Base-by-base conservation (phyloP, 2,113 vertebrate genomes). In the Phalacrocorax pelagicus region DNA sequence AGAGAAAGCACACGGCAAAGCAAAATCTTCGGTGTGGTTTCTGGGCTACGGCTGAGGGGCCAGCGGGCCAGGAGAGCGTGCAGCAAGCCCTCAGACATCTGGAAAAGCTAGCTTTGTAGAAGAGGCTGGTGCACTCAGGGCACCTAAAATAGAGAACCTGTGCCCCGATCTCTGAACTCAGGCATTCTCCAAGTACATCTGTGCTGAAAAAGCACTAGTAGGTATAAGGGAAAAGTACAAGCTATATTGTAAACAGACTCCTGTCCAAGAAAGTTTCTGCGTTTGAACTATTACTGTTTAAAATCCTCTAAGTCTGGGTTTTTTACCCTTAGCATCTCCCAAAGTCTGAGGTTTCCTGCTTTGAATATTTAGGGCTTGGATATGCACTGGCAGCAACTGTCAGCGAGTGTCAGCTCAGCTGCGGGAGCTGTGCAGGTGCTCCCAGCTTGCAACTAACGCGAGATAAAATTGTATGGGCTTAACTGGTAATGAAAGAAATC, bases 301-400 rank as follows among this genome's bases (percentile, higher is more conserved):
- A 57, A 8, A 22, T 42, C 21, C 7, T 62, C 42, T 26, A 67
- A 51, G 19, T 20, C 36, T 70, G 32, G 10, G 8, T 4, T 22
- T 88, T 86, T 78, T 40, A 58, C 17, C 70, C 47, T 74, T 29
- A 29, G 18, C 26, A 46, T 15, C 23, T 86, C 44, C 32, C 27
- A 69, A 42, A 75, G 54, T 11, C 49, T 47, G n/a, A 81, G 30
- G 46, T 17, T 5, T 46, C 24, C 46, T 83, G 30, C 49, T 83
- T 58, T 62, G 80, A 61, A 11, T 54, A 47, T 23, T 47, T 18
- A 61, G 29, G 42, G 55, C 10, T 66, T 2, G 3, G 72, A 29
- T 32, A 27, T 0, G 0, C 42, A 49, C 32, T 30, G 40, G 54
- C 75, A 77, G 38, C 0, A 0, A 34, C 5, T 22, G 38, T 32